Evolutionary conservation across 2,888 invertebrate genomes (phyloP), one percentile per base, ranked within the genome.

Genomic region (Aethes cnicana): DNA sequence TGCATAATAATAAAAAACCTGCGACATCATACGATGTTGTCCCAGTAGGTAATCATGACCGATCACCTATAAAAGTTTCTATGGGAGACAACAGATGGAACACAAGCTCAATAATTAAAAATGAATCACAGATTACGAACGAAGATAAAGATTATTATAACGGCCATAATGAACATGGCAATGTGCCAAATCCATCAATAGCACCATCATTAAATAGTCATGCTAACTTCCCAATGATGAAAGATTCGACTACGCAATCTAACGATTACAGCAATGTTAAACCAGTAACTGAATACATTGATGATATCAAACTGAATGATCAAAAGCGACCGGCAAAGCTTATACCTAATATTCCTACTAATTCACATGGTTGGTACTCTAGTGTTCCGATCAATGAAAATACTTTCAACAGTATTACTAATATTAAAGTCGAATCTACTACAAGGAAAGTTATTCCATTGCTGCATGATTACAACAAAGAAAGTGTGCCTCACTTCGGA

Each of bases 331-430:
- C 81, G 2, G 69, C 77, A 2, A 85, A 85, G 59, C 58, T 80
- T n/a, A 81, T 81, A 57, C 82, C 84, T 33, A 83, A 84, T 57
- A 70, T 80, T 53, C 76, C 81, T 28, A 86, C 84, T 0, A 89
- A 89, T 52, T 88, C 89, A 11, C 89, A 89, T 60, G 87, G 89
- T 17, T 89, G 89, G 89, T 87, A 87, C 63, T 84, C 88, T 1
- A 85, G 82, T 58, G 65, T 79, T 4, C 57, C 77, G 2, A 33
- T 72, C 2, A 78, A 81, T 59, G 81, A 83, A 58, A 77, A 65
- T 49, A 64, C 62, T 56, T 58, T 74, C 4, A 71, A 78, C 48
- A 78, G 78, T 47, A 69, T 87, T 4, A 81, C 76, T 57, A 80
- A 80, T 21, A 74, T 84, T 18, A 81, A 82, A 55, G 57, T 83